Conservation (phyloP, 2,113 vertebrate genomes). For the Neogale vison region DNA sequence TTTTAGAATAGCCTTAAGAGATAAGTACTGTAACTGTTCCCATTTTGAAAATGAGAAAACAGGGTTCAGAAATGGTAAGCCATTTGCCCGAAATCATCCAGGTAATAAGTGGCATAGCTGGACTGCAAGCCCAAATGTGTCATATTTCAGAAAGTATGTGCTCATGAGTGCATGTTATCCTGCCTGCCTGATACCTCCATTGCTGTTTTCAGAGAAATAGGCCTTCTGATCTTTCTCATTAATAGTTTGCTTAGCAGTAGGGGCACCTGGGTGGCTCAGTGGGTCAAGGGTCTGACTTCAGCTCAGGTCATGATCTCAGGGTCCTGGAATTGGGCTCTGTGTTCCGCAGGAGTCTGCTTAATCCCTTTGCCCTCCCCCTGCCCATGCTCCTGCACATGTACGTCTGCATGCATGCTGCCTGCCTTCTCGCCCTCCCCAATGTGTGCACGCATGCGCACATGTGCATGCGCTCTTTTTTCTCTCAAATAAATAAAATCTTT, state of each 20-base stretch:
- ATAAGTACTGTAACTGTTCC: background rate
- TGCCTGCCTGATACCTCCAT: background rate
- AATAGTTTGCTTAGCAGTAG: background rate
- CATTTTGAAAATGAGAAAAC: slow-evolving; percentile 13
- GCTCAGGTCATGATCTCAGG: background rate
- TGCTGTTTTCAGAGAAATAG: background rate
- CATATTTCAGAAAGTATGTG: background rate
- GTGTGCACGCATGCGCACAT: no score
- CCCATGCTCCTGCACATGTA: fast-evolving
- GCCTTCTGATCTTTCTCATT: background rate
- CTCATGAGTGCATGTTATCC: background rate
- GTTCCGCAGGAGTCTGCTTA: background rate
- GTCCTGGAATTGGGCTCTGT: background rate
- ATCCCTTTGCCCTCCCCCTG: background rate
- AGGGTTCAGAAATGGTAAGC: background rate
- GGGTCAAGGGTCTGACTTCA: background rate
- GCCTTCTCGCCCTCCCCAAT: no score
- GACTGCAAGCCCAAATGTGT: background rate
- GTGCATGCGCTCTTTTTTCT: background rate
- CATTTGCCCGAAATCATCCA: background rate
- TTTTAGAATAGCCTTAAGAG: background rate
- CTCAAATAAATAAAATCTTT: background rate
- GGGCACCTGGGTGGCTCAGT: background rate
- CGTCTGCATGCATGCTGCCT: no score
- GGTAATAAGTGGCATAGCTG: background rate